phyloP scores from a whole-genome alignment of 2,888 invertebrate genomes.

The Epicampocera succincta region DNA sequence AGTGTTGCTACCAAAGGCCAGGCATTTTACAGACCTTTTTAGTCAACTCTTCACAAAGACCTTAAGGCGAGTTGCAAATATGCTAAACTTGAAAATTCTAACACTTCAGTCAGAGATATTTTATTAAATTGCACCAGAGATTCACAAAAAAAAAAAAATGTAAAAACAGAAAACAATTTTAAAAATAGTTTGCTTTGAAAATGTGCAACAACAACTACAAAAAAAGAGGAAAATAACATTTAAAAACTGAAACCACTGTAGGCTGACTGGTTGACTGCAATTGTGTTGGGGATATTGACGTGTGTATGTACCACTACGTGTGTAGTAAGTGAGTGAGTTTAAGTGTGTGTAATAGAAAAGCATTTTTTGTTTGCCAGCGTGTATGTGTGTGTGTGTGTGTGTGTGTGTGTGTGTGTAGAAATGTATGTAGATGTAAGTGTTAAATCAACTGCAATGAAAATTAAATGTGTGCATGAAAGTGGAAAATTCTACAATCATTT shows the following conservation, averaged over 20 bases:
- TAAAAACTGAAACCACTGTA: constrained; percentile 35
- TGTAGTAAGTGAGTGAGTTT: constrained; percentile 6
- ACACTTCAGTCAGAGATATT: constrained; percentile 44
- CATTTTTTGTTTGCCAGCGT: background rate
- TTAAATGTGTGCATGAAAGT: constrained; percentile 60
- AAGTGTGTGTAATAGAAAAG: background rate
- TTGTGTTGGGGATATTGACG: background rate
- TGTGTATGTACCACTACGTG: background rate
- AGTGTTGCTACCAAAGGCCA: background rate
- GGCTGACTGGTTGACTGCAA: constrained; percentile 26
- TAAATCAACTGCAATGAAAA: constrained; percentile 66
- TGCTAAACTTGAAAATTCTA: constrained; percentile 40
- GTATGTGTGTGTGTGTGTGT: background rate
- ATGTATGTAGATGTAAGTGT: constrained; percentile 11
- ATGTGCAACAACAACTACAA: background rate
- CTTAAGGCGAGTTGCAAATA: constrained; percentile 4
- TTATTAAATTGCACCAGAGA: constrained; percentile 28
- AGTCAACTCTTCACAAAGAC: constrained; percentile 20
- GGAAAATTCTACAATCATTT: constrained; percentile 65
- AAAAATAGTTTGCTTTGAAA: no score
- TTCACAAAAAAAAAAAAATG: no score
- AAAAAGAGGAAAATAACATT: constrained; percentile 1
- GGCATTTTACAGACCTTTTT: constrained; percentile 24
- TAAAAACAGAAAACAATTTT: background rate
- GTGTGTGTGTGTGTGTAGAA: background rate